Evolutionary conservation across 2,888 invertebrate species (phyloP).

Genomic region (Onchidella celtica): DNA sequence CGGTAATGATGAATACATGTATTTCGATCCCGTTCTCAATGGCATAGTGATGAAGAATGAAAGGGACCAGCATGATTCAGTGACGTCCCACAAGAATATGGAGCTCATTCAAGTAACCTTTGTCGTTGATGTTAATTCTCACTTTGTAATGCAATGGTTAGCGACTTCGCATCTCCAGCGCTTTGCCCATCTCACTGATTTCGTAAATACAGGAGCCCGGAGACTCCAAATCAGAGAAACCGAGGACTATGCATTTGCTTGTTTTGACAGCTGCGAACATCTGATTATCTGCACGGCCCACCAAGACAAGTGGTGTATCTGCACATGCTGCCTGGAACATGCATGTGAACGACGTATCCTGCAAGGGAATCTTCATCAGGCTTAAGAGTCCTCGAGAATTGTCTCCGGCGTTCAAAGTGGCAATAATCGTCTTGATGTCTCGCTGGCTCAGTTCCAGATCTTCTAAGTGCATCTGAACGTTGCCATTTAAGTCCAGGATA

Average conservation of each 20-base stretch:
- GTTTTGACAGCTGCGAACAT: slow-evolving; percentile 30
- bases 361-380: slow-evolving; percentile 11
- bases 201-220: slow-evolving; percentile 66
- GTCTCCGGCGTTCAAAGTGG: neutral
- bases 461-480: neutral
- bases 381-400: neutral
- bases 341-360: slow-evolving; percentile 14
- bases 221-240: slow-evolving; percentile 57
- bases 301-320: neutral
- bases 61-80: no score
- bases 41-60: no score
- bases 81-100: no score
- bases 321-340: slow-evolving; percentile 5
- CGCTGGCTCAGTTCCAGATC: slow-evolving; percentile 20
- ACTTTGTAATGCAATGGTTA: no score
- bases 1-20: no score
- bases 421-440: slow-evolving; percentile 4
- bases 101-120: no score
- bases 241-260: slow-evolving; percentile 53
- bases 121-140: no score
- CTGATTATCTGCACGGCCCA: slow-evolving; percentile 22
- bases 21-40: no score
- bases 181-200: slow-evolving; percentile 58
- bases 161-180: slow-evolving; percentile 16
- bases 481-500: slow-evolving; percentile 16